phyloP scores from a whole-genome alignment of 2,797 vertebrate genomes.

The Siniperca undulata region DNA sequence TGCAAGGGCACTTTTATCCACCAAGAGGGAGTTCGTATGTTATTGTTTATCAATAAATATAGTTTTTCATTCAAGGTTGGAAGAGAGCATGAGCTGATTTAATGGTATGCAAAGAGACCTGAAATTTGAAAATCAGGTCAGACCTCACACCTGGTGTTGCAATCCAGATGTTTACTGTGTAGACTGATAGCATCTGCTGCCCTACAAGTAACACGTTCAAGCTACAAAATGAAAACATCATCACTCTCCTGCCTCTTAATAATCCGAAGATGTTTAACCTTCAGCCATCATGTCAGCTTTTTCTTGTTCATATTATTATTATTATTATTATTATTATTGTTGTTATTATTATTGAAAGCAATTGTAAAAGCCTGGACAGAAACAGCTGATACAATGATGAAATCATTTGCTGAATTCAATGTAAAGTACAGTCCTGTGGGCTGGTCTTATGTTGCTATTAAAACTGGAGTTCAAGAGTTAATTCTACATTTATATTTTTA shows the following conservation, averaged over 20 bases:
- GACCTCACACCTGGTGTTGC: conserved; percentile 13
- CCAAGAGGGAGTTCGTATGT: neutral
- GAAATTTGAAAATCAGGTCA: neutral
- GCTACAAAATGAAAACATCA: neutral
- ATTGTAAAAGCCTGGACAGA: neutral
- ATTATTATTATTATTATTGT: too few relatives aligned
- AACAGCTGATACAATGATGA: neutral
- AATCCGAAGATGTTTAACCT: neutral
- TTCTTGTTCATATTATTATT: neutral
- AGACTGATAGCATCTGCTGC: conserved; percentile 13
- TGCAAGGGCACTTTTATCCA: conserved; percentile 43
- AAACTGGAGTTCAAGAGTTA: conserved; percentile 1
- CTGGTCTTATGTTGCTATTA: conserved; percentile 21
- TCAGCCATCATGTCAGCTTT: neutral
- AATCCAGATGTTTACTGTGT: conserved; percentile 31
- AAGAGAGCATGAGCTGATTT: conserved; percentile 3
- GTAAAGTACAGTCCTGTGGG: conserved; percentile 12
- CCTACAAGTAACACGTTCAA: neutral
- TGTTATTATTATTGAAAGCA: neutral
- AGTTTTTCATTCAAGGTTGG: conserved; percentile 31
- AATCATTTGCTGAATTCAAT: conserved; percentile 5
- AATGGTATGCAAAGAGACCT: neutral
- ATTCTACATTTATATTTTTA: neutral
- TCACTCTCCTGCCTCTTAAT: conserved; percentile 40
- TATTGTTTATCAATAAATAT: conserved; percentile 37